These are phyloP conservation scores for Orycteropus afer DNA, from an alignment of 2,113 vertebrate species.

Conservation along the genomic window DNA sequence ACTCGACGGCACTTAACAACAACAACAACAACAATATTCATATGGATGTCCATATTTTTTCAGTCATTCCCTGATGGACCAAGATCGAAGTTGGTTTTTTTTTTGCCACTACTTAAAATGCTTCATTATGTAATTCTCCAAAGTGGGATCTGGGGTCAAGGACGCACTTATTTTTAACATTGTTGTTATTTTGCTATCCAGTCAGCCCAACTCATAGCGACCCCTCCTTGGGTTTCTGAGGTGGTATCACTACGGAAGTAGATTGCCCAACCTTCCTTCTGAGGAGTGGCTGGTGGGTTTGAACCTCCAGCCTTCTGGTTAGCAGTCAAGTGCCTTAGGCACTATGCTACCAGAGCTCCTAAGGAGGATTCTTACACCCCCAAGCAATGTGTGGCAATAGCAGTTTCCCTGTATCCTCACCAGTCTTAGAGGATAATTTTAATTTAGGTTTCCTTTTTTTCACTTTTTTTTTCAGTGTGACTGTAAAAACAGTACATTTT, in stretches of 20 bases:
- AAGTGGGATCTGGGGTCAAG: not conserved
- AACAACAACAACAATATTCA: not conserved
- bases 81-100: not conserved
- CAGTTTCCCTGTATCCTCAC: not conserved
- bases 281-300: too few relatives aligned
- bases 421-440: not conserved
- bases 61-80: not conserved
- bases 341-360: too few relatives aligned
- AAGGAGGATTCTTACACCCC: not conserved
- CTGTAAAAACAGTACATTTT: not conserved
- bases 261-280: too few relatives aligned
- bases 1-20: too few relatives aligned
- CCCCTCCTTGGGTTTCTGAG: too few relatives aligned
- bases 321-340: too few relatives aligned
- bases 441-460: not conserved
- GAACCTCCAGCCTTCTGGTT: too few relatives aligned
- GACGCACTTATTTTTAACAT: not conserved
- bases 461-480: not conserved
- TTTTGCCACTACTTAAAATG: slow-evolving; percentile 23
- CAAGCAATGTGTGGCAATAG: not conserved
- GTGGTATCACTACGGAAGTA: too few relatives aligned
- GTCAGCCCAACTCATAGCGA: too few relatives aligned
- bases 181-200: too few relatives aligned
- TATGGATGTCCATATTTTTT: not conserved
- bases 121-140: not conserved